These are phyloP conservation scores for Kryphioiulus occultus DNA, from an alignment of 2,888 invertebrate genomes.

Conservation along the genomic window DNA sequence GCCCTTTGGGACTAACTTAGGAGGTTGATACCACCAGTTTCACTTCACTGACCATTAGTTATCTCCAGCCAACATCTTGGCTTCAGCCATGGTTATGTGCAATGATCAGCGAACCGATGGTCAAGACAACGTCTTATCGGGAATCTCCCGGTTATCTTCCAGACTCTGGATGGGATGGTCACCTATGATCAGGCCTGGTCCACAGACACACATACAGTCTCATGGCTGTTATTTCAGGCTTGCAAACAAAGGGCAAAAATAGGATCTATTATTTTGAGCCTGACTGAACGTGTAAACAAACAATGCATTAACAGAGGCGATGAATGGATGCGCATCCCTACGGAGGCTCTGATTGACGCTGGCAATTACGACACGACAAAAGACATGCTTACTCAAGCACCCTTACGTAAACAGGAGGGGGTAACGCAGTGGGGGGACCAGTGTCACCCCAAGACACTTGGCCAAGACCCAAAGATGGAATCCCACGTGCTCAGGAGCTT, in stretches of 20 bases:
- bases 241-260: not conserved
- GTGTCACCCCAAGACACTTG: not conserved
- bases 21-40: no score
- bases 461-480: not conserved
- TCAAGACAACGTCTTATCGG: not conserved
- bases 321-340: conserved; percentile 5
- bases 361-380: not conserved
- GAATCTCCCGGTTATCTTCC: not conserved
- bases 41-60: no score
- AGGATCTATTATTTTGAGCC: not conserved
- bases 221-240: not conserved
- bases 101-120: not conserved
- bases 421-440: not conserved
- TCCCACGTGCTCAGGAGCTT: no score
- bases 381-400: not conserved
- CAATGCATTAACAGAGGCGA: not conserved
- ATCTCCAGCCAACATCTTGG: no score
- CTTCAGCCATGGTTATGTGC: not conserved
- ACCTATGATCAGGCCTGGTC: not conserved
- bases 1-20: no score
- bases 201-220: not conserved
- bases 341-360: not conserved
- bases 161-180: no score
- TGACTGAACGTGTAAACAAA: not conserved
- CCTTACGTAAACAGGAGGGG: not conserved